Evolutionary conservation across 2,797 vertebrate species (phyloP).

Genomic region (Pseudotriccus pelzelni): DNA sequence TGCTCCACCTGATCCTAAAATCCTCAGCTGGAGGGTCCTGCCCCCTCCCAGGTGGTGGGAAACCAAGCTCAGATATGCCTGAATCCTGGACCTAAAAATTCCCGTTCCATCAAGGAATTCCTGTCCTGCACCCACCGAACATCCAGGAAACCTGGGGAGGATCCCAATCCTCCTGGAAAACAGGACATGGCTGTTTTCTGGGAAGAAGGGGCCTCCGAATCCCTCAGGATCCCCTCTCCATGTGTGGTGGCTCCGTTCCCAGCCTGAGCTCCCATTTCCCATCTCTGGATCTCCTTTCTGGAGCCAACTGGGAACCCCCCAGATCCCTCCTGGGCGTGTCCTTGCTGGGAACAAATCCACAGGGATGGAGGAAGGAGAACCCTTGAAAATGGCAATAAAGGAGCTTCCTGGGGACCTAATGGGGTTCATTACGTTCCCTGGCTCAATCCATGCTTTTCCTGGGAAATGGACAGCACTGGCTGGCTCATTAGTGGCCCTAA

Average conservation of each 20-base stretch:
- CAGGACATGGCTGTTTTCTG: neutral
- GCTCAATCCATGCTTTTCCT: neutral
- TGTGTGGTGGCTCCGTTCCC: neutral
- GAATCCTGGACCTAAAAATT: neutral
- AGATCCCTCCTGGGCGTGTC: neutral
- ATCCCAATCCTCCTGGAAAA: neutral
- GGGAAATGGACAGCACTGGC: neutral
- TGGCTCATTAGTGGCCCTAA: neutral
- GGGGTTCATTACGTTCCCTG: neutral
- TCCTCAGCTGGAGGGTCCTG: neutral
- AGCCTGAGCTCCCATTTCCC: neutral
- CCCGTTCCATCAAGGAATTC: neutral
- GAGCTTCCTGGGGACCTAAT: neutral
- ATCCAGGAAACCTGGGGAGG: neutral
- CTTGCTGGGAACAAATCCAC: neutral
- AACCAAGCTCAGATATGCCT: neutral
- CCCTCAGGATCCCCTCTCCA: neutral
- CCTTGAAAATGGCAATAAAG: neutral
- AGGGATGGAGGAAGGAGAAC: neutral
- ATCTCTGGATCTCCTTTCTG: neutral
- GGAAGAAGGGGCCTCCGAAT: neutral
- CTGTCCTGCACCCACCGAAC: accelerated
- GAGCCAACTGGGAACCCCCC: neutral
- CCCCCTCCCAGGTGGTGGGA: accelerated
- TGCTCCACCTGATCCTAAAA: neutral